Base-by-base conservation (phyloP, 2,797 vertebrate genomes). In the Chloroceryle inda region DNA sequence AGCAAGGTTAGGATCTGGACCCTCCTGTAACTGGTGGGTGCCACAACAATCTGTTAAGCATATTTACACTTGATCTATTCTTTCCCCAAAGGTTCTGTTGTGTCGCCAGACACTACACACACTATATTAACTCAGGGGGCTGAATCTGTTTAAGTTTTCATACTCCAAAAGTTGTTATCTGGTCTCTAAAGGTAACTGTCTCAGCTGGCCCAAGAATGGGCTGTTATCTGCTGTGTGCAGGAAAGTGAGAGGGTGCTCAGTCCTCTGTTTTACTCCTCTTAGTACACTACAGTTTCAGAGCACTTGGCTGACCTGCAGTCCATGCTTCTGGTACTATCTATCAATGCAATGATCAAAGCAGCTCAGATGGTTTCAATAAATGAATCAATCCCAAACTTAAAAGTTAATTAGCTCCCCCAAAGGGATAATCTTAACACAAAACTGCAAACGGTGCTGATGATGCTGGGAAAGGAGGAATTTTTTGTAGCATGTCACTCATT, bases 261-360 rank as follows among this genome's bases (percentile, higher is more conserved):
- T 9, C n/a, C 55, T 62, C 23, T 3, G 5, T 10, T 68, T 79
- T 37, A 37, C 47, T 33, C 16, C 37, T 44, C 14, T 6, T 13
- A 76, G n/a, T 3, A 22, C 61, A 9, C 19, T 22, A 1, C 4
- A 27, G 26, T 20, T 42, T 10, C 3, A 1, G 4, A 63, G 31
- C 45, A 18, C 37, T 37, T 4, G 0, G 26, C 53, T 66, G 42
- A 19, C 17, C 71, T 38, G 22, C 0, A 0, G 9, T 22, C 42
- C 1, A 0, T 38, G 69, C 49, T 61, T 20, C 3, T 15, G 33
- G 22, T 10, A 55, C 26, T 9, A n/a, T 16, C 49, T 26, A 7
- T 5, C 47, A n/a, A 31, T 6, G 14, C 22, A n/a, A 10, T 1
- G 27, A 40, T 49, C 80, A 42, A 67, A 52, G 53, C 58, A 88